phyloP scores from a whole-genome alignment of 2,113 vertebrate genomes.

The Sebastes schlegelii region DNA sequence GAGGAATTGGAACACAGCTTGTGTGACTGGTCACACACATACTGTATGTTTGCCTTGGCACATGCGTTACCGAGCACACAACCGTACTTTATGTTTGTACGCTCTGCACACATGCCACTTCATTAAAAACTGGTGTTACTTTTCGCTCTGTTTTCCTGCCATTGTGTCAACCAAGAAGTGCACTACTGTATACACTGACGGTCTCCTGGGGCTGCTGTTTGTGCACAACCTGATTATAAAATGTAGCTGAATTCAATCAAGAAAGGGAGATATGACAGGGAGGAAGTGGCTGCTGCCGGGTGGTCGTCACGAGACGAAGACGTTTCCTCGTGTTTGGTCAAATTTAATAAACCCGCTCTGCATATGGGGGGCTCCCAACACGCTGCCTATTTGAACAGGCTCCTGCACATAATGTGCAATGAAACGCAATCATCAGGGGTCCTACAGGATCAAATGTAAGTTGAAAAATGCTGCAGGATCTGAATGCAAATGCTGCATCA shows the following conservation, averaged over 20 bases:
- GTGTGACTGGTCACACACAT: neutral
- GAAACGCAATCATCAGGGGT: slow-evolving; percentile 38
- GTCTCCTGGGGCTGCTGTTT: slow-evolving; percentile 44
- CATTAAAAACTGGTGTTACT: slow-evolving; percentile 40
- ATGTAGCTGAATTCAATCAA: slow-evolving; percentile 57
- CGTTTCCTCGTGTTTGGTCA: slow-evolving; percentile 52
- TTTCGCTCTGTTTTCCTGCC: slow-evolving; percentile 9
- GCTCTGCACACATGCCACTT: slow-evolving; percentile 22
- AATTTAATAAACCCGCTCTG: slow-evolving; percentile 49
- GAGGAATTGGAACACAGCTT: neutral
- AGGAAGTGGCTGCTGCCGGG: slow-evolving; percentile 23
- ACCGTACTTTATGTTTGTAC: neutral
- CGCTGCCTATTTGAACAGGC: slow-evolving; percentile 17
- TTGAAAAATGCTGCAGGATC: slow-evolving; percentile 1
- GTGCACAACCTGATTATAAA: slow-evolving; percentile 59
- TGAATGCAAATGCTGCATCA: slow-evolving; percentile 34
- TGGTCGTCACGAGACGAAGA: slow-evolving; percentile 22
- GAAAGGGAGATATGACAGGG: slow-evolving; percentile 14
- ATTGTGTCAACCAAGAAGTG: slow-evolving; percentile 45
- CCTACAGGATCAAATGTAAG: slow-evolving; percentile 23
- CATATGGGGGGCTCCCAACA: slow-evolving; percentile 25
- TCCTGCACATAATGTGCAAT: slow-evolving; percentile 37
- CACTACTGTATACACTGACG: slow-evolving; percentile 13
- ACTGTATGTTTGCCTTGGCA: slow-evolving; percentile 16
- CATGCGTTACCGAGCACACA: neutral